Percentiles rank a stretch among this genome's conserved stretches.
Evolutionary conservation across 2,113 vertebrate species (phyloP).

Genomic region (Hiodon tergisus): DNA sequence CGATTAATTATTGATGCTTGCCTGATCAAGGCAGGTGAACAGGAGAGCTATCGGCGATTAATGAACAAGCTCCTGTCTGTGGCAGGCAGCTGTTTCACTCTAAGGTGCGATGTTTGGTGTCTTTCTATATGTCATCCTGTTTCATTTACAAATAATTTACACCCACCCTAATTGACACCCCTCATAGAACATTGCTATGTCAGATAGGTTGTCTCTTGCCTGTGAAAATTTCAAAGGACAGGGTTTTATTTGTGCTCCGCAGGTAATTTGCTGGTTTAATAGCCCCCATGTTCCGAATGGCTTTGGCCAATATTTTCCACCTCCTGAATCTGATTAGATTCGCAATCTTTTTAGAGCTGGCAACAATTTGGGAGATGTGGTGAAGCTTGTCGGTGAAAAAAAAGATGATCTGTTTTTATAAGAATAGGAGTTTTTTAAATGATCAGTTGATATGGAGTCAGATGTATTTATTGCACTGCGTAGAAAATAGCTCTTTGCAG

Average conservation of each 20-base stretch:
- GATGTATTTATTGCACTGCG: neutral
- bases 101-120: conserved; percentile 56
- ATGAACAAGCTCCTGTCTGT: conserved; percentile 55
- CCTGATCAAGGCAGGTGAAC: conserved; percentile 73
- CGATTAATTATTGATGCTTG: conserved; percentile 74
- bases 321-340: neutral
- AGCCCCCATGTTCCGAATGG: conserved; percentile 3
- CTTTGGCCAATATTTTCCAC: conserved; percentile 6
- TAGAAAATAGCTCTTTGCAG: neutral
- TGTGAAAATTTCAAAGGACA: conserved; percentile 42
- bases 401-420: neutral
- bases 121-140: conserved; percentile 56
- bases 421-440: neutral
- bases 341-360: conserved; percentile 9
- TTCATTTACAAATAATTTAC: conserved; percentile 73
- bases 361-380: no score
- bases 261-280: conserved; percentile 31
- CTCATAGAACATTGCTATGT: conserved; percentile 46
- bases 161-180: conserved; percentile 62
- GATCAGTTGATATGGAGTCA: neutral
- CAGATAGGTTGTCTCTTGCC: conserved; percentile 37
- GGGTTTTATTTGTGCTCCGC: conserved; percentile 28
- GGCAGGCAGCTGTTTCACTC: conserved; percentile 61
- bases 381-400: neutral
- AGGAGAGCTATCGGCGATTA: conserved; percentile 63